Conservation (phyloP, 1,140 invertebrate genomes). For the Centruroides sculpturatus region DNA sequence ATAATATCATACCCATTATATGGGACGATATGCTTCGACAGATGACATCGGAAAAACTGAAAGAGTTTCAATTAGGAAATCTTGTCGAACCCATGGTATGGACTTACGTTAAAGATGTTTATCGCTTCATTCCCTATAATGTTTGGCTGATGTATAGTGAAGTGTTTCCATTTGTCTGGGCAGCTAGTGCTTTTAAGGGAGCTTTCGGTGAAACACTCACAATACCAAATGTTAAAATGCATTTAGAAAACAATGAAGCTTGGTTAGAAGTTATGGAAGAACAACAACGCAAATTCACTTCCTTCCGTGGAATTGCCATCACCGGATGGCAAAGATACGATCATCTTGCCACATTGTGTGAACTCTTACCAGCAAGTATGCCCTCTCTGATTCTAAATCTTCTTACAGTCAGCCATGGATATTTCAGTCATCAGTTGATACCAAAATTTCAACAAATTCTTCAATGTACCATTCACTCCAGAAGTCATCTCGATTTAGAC, state of each 20-base stretch:
- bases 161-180: slow-evolving; percentile 78
- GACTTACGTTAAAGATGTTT: slow-evolving; percentile 45
- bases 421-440: slow-evolving; percentile 39
- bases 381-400: slow-evolving; percentile 56
- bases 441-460: slow-evolving; percentile 38
- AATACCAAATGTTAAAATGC: slow-evolving; percentile 42
- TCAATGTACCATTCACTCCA: slow-evolving; percentile 31
- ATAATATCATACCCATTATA: slow-evolving; percentile 47
- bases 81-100: slow-evolving; percentile 67
- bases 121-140: slow-evolving; percentile 37
- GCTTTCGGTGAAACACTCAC: slow-evolving; percentile 63
- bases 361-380: slow-evolving; percentile 60
- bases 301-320: slow-evolving; percentile 42
- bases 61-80: slow-evolving; percentile 44
- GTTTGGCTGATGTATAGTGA: slow-evolving; percentile 65
- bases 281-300: slow-evolving; percentile 37
- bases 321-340: slow-evolving; percentile 72
- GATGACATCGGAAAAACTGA: slow-evolving; percentile 34
- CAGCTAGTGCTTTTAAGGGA: slow-evolving; percentile 74
- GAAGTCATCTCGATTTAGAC: slow-evolving; percentile 34
- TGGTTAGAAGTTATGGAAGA: slow-evolving; percentile 50
- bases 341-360: slow-evolving; percentile 83
- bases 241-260: slow-evolving; percentile 53
- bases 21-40: slow-evolving; percentile 91
- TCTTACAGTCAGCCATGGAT: slow-evolving; percentile 40